Evolutionary conservation across 2,113 vertebrate species (phyloP).

Genomic region (Pituophis catenifer): DNA sequence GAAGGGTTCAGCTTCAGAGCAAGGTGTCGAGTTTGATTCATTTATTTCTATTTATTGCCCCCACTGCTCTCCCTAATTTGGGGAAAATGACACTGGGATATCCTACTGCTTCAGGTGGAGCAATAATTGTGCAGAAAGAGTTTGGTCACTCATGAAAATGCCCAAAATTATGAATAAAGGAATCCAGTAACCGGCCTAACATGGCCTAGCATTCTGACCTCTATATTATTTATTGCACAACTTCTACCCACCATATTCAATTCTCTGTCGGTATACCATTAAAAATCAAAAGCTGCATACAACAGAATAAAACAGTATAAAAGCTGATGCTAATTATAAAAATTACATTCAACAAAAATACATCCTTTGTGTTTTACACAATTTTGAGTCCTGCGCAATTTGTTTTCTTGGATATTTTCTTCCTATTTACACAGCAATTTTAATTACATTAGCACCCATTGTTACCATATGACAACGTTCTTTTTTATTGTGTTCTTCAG

Average conservation of each 20-base stretch:
- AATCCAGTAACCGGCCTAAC: background rate
- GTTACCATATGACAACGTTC: background rate
- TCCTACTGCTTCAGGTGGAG: background rate
- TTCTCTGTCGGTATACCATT: background rate
- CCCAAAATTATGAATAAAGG: background rate
- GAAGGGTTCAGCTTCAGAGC: background rate
- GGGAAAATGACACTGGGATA: background rate
- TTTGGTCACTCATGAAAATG: background rate
- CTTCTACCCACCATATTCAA: background rate
- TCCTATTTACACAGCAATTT: background rate
- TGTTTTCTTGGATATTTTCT: background rate
- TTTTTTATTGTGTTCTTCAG: background rate
- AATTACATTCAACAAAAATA: background rate
- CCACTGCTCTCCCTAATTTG: background rate
- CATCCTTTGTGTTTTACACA: background rate
- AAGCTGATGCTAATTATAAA: background rate
- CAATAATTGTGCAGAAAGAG: background rate
- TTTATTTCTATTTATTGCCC: background rate
- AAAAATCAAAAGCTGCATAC: background rate
- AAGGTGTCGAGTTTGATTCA: background rate
- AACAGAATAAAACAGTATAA: background rate
- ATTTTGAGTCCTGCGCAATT: background rate
- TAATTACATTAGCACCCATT: background rate
- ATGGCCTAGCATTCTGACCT: background rate
- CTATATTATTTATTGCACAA: background rate